Evolutionary conservation across 2,797 vertebrate species (phyloP).

Genomic region (Sparidentex hasta): DNA sequence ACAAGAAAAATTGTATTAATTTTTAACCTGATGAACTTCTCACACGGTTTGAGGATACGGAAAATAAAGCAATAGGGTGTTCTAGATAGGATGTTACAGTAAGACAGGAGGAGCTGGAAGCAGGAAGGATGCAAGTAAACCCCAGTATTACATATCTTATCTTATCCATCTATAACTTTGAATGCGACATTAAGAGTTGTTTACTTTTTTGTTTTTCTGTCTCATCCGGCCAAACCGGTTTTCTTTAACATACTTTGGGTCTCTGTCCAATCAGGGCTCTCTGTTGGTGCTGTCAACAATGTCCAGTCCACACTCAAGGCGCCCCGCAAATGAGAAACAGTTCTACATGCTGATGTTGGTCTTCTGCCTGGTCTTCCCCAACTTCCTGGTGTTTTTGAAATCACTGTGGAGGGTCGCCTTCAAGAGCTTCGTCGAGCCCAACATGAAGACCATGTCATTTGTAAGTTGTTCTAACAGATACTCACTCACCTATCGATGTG

Average conservation of each 20-base stretch:
- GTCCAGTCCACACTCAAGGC: conserved; percentile 76
- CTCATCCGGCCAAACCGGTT: not conserved
- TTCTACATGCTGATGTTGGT: conserved; percentile 86
- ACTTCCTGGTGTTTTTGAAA: conserved; percentile 86
- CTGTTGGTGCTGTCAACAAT: conserved; percentile 81
- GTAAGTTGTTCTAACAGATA: conserved; percentile 68
- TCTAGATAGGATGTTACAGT: not conserved
- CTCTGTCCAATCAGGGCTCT: conserved; percentile 76
- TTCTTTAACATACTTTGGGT: conserved; percentile 10
- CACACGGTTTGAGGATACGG: not conserved
- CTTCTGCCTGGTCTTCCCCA: conserved; percentile 84
- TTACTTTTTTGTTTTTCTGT: not conserved
- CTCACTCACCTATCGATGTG: not conserved
- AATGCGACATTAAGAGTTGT: not conserved
- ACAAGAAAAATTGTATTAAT: not conserved
- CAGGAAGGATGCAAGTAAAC: not conserved
- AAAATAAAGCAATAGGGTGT: not conserved
- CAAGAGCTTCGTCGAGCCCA: conserved; percentile 82
- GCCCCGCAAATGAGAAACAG: conserved; percentile 70
- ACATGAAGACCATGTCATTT: conserved; percentile 76
- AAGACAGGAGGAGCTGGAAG: not conserved
- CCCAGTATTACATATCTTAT: not conserved
- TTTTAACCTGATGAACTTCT: conserved; percentile 11
- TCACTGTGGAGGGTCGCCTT: conserved; percentile 87
- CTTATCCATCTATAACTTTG: not conserved